Base-by-base conservation (phyloP, 2,888 invertebrate genomes). In the Stomorhina lunata region DNA sequence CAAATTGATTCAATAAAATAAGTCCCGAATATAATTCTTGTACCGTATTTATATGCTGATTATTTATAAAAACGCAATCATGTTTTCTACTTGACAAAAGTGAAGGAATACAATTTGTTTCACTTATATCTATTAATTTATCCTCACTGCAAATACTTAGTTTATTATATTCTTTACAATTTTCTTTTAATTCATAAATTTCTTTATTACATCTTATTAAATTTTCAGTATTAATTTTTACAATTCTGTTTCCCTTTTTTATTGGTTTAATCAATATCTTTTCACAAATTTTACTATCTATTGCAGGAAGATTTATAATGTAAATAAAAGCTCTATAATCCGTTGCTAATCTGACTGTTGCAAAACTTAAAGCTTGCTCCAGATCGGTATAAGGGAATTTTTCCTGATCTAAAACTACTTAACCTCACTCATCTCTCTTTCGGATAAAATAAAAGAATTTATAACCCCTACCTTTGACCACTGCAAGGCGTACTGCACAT, bases 171-270 rank as follows among this genome's bases (percentile, higher is more conserved):
- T 59, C 59, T 25, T 37, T 59, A 59, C 59, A 59, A 59, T 37
- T 37, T 59, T 32, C 57, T 57, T 15, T 57, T 34, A 57, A 4
- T 57, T 57, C 34, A 57, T 57, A 57, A 57, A 57, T 40, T 63
- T 63, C 61, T 63, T 63, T 27, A 63, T 63, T 63, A 63, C 61
- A 63, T 63, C 43, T 43, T 63, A 63, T 43, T 61, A 61, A 27
- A 59, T 59, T 59, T 59, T 59, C 37, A 59, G 59, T 59, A 59
- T 61, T 61, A 43, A 27, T 40, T 43, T 63, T 63, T 63, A 63
- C 43, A 63, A 43, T 63, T 27, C 37, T 37, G 37, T 37, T 63
- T 43, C 27, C 12, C 10, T 63, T 63, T 61, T 43, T 15, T 61
- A 61, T 43, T 43, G 37, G 59, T 25, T 59, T 25, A 22, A 37